Base-by-base conservation (phyloP, 1,140 invertebrate species). In the Trachymyrmex cornetzi region DNA sequence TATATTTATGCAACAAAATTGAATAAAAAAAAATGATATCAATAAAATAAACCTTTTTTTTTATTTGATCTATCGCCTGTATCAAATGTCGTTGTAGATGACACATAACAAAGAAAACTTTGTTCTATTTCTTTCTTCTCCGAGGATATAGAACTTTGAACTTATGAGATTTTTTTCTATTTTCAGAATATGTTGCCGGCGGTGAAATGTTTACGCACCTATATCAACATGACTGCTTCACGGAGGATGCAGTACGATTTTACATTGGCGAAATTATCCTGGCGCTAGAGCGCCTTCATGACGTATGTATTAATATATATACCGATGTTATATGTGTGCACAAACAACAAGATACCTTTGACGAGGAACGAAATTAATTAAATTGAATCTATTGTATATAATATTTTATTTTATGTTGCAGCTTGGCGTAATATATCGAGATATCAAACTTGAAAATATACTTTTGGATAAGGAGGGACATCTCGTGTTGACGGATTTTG, bases 361-460 rank as follows among this genome's bases (percentile, higher is more conserved):
- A 24, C 3, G 38, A 44, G 6, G 6, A 30, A 69, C 2, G 44
- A 44, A 48, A 67, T 55, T 14, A 24, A 9, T 34, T 59, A 30
- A 75, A 44, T 16, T 0, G 1, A 74, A 82, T 61, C 0, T 69
- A 24, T 27, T n/a, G 6, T n/a, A n/a, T 55, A 27, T 75, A 44
- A 11, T 61, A 63, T n/a, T 74, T 63, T 72, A 92, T 93, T 87
- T 84, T 16, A 34, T 87, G 48, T 96, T 96, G 53, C 96, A 98
- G 98, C 96, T 98, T 94, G 98, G 98, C 72, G 99, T 99, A 59
- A 99, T 99, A 89, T 99, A 99, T 95, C 97, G 99, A 16, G 99
- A 99, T 94, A 99, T 99, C 84, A 99, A 99, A 93, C 95, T 99
- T 66, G 98, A 99, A 95, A 99, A 99, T 94, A 99, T 99, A 85